A percentile compares a stretch with the other conserved stretches of the same genome.
Evolutionary conservation across 2,113 vertebrate genomes (phyloP).

Genomic region (Mormyrus iriodes): DNA sequence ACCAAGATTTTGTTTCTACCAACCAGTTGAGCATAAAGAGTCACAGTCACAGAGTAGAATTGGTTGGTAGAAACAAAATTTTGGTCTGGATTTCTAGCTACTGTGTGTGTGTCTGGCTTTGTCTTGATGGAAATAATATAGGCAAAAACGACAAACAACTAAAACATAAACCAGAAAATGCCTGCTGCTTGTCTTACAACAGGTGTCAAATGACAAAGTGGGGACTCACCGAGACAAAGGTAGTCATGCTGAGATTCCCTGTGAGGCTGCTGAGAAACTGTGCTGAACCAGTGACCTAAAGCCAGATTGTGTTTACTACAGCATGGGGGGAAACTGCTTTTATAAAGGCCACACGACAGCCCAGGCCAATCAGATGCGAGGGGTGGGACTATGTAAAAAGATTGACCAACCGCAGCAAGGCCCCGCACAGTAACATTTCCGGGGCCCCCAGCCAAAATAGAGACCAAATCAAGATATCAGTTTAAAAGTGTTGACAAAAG

Average conservation of each 20-base stretch:
- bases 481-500: not conserved
- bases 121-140: not conserved
- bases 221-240: constrained; percentile 62
- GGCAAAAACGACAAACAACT: not conserved
- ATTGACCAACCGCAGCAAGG: not conserved
- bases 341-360: constrained; percentile 43
- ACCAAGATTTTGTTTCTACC: no score
- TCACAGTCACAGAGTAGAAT: no score
- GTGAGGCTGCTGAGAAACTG: constrained; percentile 35
- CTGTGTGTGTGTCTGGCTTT: not conserved
- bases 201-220: not conserved
- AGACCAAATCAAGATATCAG: not conserved
- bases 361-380: constrained; percentile 42
- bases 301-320: constrained; percentile 45
- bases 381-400: constrained; percentile 39
- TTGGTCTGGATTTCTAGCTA: no score
- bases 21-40: no score
- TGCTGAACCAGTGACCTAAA: not conserved
- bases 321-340: constrained; percentile 30
- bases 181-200: not conserved
- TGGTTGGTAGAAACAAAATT: no score
- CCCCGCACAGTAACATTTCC: not conserved
- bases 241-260: constrained; percentile 45
- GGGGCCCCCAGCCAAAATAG: not conserved
- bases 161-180: not conserved